Conservation (phyloP, 2,797 vertebrate species). For the Calcarius lapponicus region DNA sequence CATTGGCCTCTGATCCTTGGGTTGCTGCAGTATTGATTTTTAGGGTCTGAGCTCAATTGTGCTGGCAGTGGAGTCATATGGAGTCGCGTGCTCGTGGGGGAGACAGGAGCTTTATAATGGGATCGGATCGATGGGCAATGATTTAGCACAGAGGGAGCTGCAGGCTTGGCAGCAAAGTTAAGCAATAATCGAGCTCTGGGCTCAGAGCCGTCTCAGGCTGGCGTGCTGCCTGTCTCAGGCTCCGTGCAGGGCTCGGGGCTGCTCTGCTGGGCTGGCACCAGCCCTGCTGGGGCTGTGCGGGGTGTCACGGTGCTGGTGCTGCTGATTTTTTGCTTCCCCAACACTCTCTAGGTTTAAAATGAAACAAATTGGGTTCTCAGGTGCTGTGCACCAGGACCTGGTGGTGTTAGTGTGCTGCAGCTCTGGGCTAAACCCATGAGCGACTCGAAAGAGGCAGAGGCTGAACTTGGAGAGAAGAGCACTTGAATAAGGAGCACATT, state of each 20-base stretch:
- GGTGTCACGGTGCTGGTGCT: fast-evolving
- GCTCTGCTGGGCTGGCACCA: not conserved
- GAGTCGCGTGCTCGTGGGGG: constrained; percentile 45
- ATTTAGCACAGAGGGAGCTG: constrained; percentile 78
- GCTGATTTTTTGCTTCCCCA: not conserved
- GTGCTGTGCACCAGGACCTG: not conserved
- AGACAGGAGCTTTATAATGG: constrained; percentile 77
- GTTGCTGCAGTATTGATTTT: constrained; percentile 91
- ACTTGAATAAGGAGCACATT: not conserved
- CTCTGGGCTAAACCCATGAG: not conserved
- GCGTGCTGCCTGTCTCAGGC: constrained; percentile 40
- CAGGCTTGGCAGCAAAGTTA: constrained; percentile 70
- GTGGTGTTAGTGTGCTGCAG: not conserved
- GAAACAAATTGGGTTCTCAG: not conserved
- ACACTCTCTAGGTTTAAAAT: not conserved
- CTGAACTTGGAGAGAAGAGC: not conserved
- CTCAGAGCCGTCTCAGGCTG: constrained; percentile 40
- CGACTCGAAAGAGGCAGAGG: not conserved
- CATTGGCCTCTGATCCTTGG: constrained; percentile 87
- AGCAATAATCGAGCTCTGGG: constrained; percentile 72
- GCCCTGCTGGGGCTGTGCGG: fast-evolving
- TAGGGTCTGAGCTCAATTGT: constrained; percentile 81
- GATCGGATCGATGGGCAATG: constrained; percentile 82
- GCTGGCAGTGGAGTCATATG: constrained; percentile 76
- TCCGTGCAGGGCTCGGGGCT: not conserved